Evolutionary conservation across 1,140 invertebrate genomes (phyloP), one percentile per base, ranked within the genome.

Genomic region (Brachionus manjavacas): DNA sequence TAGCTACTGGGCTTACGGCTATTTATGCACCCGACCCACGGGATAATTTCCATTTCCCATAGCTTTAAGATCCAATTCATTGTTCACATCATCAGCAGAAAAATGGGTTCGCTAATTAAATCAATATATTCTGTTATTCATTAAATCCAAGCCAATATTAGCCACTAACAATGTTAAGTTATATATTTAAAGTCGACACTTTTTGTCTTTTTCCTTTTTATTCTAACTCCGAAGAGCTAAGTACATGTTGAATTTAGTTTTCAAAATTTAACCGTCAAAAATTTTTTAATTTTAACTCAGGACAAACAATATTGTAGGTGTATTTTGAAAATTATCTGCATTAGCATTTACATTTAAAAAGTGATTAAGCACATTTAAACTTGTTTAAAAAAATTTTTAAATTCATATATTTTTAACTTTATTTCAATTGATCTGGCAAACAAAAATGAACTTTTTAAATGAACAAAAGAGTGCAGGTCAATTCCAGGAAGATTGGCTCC

Each of bases 401-500:
- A 74, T 43, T 74, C 23, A 41, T 41, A 46, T 16, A 41, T 41
- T 14, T 41, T 74, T 74, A 39, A 41, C 41, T 72, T 6, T n/a
- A 35, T 23, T 7, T 8, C 20, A 72, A 72, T 39, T 41, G 8
- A 60, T 72, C 7, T n/a, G 16, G 41, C 31, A 39, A 39, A 20
- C 31, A 76, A 76, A 74, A 76, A 81, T 81, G 79, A 68, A 81
- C 20, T 81, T 81, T 81, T 64, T 81, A 81, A 83, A 68, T 55
- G 81, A 83, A 39, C 81, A 60, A 31, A 83, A 83, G 49, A 83
- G n/a, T 8, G 39, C 16, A 35, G 60, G 81, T 55, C 11, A 39
- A 11, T 72, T 83, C n/a, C 23, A 46, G 9, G 28, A 68, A 43
- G 81, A 83, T 4, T 83, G 81, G 81, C 23, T 72, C 14, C 35